A percentile compares a stretch with the other conserved stretches of the same genome.
phyloP scores from a whole-genome alignment of 2,113 vertebrate genomes.

The Daubentonia madagascariensis region DNA sequence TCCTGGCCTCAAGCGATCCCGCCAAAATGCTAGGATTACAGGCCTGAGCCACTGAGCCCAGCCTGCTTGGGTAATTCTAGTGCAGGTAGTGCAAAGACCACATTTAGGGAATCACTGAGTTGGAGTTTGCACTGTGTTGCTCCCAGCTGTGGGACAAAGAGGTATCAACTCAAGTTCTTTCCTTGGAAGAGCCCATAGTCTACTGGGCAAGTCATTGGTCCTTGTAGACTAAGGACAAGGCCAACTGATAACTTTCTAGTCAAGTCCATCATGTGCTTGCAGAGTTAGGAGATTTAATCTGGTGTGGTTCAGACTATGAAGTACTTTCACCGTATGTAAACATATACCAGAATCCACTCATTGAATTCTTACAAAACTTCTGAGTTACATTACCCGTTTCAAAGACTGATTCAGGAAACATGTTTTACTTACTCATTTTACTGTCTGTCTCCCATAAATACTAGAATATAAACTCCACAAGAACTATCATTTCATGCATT shows the following conservation, averaged over 20 bases:
- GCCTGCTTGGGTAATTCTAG: neutral
- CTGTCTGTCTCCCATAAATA: neutral
- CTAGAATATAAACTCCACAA: neutral
- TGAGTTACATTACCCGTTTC: neutral
- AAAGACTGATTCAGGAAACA: neutral
- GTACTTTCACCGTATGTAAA: neutral
- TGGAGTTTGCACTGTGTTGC: neutral
- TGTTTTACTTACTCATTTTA: neutral
- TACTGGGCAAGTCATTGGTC: neutral
- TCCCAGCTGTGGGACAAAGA: neutral
- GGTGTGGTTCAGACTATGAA: neutral
- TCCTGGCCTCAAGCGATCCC: too few species aligned
- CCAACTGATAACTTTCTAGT: neutral
- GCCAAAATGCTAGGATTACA: too few species aligned
- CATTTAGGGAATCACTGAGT: neutral
- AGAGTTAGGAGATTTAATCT: neutral
- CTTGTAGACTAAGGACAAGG: neutral
- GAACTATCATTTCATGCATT: conserved; percentile 20
- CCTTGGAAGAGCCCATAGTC: neutral
- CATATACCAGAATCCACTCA: neutral
- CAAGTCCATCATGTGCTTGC: neutral
- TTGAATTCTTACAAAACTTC: neutral
- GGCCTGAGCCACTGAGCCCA: too few species aligned
- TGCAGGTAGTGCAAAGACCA: neutral
- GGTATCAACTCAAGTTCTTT: neutral